A percentile compares a stretch with the other conserved stretches of the same genome.
phyloP scores from a whole-genome alignment of 2,797 vertebrate genomes.

The Iguana delicatissima region DNA sequence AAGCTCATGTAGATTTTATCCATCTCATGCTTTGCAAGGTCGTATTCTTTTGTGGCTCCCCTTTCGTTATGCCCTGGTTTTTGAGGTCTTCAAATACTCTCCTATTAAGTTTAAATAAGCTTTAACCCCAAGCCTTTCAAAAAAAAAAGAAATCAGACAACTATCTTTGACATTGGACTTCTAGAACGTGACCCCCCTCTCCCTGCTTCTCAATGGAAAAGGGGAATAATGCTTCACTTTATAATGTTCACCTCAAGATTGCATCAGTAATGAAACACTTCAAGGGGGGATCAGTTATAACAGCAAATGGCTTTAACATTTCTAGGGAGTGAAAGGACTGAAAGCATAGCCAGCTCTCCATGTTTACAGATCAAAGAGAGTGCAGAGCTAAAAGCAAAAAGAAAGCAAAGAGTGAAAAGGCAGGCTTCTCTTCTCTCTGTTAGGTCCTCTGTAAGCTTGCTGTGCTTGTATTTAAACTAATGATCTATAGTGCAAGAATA shows the following conservation, averaged over 20 bases:
- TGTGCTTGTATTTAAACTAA: not conserved
- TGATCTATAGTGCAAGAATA: slow-evolving; percentile 16
- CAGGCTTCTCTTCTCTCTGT: not conserved
- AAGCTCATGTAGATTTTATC: slow-evolving; percentile 68
- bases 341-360: slow-evolving; percentile 56
- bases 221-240: slow-evolving; percentile 66
- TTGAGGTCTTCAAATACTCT: slow-evolving; percentile 68
- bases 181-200: slow-evolving; percentile 64
- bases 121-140: slow-evolving; percentile 40
- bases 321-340: slow-evolving; percentile 62
- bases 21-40: slow-evolving; percentile 57
- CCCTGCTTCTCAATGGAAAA: slow-evolving; percentile 58
- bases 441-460: slow-evolving; percentile 50
- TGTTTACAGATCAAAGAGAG: slow-evolving; percentile 60
- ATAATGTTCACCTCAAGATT: slow-evolving; percentile 70
- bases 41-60: slow-evolving; percentile 60
- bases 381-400: slow-evolving; percentile 28
- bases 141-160: slow-evolving; percentile 42
- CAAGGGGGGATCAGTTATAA: slow-evolving; percentile 72
- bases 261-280: slow-evolving; percentile 74
- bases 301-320: slow-evolving; percentile 70
- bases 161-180: slow-evolving; percentile 65
- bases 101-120: slow-evolving; percentile 59
- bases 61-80: slow-evolving; percentile 41
- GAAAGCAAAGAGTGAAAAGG: slow-evolving; percentile 10